A percentile compares a stretch with the other conserved stretches of the same genome.
These are phyloP conservation scores for Andricus curvator DNA, from an alignment of 2,888 invertebrate species.

Conservation along the genomic window DNA sequence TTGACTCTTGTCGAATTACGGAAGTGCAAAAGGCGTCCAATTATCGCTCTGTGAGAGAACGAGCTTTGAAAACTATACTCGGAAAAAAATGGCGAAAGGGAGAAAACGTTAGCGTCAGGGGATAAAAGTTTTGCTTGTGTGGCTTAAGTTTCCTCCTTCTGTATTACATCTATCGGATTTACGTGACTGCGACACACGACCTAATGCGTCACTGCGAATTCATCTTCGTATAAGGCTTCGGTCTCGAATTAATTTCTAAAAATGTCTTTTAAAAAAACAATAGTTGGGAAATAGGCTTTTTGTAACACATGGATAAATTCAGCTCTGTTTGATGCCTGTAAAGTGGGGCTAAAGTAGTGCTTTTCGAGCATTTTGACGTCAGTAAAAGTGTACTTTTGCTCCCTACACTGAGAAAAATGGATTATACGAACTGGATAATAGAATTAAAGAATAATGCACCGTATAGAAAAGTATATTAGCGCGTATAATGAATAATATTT, in stretches of 20 bases:
- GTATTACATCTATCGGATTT: neutral
- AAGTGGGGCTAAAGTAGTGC: too few species aligned
- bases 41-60: slow-evolving; percentile 6
- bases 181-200: slow-evolving; percentile 13
- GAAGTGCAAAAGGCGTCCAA: slow-evolving; percentile 11
- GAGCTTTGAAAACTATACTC: slow-evolving; percentile 23
- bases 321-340: too few species aligned
- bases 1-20: slow-evolving; percentile 16
- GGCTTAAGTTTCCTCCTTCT: neutral
- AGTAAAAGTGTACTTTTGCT: too few species aligned
- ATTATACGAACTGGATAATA: too few species aligned
- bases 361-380: too few species aligned
- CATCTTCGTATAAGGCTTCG: neutral
- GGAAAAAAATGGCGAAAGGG: slow-evolving; percentile 9
- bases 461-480: too few species aligned
- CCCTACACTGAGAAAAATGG: too few species aligned
- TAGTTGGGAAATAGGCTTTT: neutral
- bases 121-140: neutral
- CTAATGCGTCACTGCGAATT: slow-evolving; percentile 4
- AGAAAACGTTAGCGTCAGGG: neutral
- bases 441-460: too few species aligned
- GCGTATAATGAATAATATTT: too few species aligned
- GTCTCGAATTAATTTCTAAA: neutral
- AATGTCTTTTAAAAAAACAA: neutral
- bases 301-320: too few species aligned